Percentiles rank a stretch among this genome's conserved stretches.
Evolutionary conservation across 2,797 vertebrate genomes (phyloP).

Genomic region (Pterois miles): DNA sequence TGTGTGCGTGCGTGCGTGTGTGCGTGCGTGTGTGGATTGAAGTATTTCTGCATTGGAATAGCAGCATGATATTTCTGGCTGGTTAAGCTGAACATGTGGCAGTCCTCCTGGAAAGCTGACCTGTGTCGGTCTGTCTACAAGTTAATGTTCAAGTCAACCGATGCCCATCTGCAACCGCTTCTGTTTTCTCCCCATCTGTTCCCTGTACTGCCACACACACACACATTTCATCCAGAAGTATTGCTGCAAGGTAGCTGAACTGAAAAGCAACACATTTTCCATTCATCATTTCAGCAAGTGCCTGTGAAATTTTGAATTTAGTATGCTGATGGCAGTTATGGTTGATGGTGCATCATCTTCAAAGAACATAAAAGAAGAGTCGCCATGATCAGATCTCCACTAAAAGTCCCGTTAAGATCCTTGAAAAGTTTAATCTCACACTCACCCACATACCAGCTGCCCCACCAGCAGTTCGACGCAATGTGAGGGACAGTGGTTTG

Average conservation of each 20-base stretch:
- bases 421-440: slow-evolving; percentile 60
- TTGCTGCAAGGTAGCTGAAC: slow-evolving; percentile 27
- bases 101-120: slow-evolving; percentile 61
- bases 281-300: slow-evolving; percentile 44
- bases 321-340: slow-evolving; percentile 20
- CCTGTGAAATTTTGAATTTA: slow-evolving; percentile 30
- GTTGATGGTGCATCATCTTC: slow-evolving; percentile 31
- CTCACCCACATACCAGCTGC: slow-evolving; percentile 66
- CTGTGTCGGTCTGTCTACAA: slow-evolving; percentile 48
- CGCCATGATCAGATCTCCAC: slow-evolving; percentile 31
- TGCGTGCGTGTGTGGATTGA: neutral
- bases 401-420: slow-evolving; percentile 52
- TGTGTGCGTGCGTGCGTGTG: neutral
- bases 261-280: slow-evolving; percentile 11
- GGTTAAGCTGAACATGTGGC: slow-evolving; percentile 66
- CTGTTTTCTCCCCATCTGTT: slow-evolving; percentile 72
- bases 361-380: slow-evolving; percentile 45
- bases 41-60: slow-evolving; percentile 19
- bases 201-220: slow-evolving; percentile 6
- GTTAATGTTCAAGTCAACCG: slow-evolving; percentile 61
- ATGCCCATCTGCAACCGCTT: slow-evolving; percentile 59
- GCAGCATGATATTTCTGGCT: slow-evolving; percentile 57
- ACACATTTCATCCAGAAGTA: slow-evolving; percentile 2
- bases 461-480: slow-evolving; percentile 27
- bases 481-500: slow-evolving; percentile 18